phyloP scores from a whole-genome alignment of 2,113 vertebrate genomes.

The Pangasianodon gigas region DNA sequence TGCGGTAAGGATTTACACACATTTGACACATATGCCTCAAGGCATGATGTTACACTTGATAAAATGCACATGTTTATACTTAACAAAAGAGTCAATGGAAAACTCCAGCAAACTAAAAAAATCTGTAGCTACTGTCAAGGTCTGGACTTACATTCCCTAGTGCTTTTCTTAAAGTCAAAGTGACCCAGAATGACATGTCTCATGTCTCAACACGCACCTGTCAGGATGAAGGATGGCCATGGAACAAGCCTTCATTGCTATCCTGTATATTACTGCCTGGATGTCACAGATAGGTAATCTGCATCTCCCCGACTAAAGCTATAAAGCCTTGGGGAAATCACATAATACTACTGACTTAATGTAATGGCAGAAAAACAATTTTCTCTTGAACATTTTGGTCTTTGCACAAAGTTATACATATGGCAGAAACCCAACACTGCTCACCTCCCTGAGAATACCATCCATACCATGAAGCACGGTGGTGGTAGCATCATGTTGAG shows the following conservation, averaged over 20 bases:
- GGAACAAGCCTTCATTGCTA: conserved; percentile 36
- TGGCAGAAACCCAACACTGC: neutral
- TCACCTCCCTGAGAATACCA: neutral
- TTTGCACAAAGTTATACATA: neutral
- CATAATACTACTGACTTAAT: neutral
- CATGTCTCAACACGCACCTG: conserved; percentile 42
- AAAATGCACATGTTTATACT: neutral
- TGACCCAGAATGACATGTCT: conserved; percentile 32
- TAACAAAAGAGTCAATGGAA: neutral
- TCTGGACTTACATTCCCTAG: neutral
- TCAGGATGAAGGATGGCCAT: conserved; percentile 47
- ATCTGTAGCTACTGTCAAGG: neutral
- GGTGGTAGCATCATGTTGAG: neutral
- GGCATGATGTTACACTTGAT: neutral
- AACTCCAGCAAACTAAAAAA: neutral
- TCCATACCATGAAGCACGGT: neutral
- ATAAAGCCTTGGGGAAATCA: conserved; percentile 21
- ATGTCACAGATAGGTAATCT: conserved; percentile 24
- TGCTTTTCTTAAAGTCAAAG: conserved; percentile 25
- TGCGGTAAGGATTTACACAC: neutral
- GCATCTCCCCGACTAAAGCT: conserved; percentile 34
- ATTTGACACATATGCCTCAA: neutral
- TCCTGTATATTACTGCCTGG: conserved; percentile 32
- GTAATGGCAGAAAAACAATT: neutral
- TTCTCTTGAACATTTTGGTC: neutral